These are phyloP conservation scores for Heliocidaris erythrogramma DNA, from an alignment of 35 echinoderm and acorn worm species.

Conservation along the genomic window DNA sequence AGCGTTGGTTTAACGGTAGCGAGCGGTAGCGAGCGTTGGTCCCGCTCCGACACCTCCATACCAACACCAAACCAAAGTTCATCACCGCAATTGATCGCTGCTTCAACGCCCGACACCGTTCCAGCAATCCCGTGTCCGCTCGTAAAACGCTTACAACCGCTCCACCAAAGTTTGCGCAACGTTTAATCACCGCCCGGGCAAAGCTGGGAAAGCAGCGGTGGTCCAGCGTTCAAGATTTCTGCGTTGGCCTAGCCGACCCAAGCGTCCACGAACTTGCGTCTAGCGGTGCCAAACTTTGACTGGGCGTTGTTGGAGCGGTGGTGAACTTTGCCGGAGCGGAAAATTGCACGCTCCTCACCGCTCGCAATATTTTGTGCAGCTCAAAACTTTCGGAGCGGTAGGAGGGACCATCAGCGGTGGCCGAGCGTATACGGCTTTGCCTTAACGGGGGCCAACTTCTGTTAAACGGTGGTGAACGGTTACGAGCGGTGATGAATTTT, in stretches of 20 bases:
- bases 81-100: conserved; percentile 39
- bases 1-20: conserved; percentile 41
- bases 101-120: conserved; percentile 37
- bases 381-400: conserved; percentile 42
- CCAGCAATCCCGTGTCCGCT: conserved; percentile 38
- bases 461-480: conserved; percentile 41
- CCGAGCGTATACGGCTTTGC: conserved; percentile 27
- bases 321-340: conserved; percentile 25
- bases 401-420: conserved; percentile 40
- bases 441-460: not conserved
- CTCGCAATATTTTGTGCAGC: conserved; percentile 33
- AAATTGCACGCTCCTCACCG: conserved; percentile 41
- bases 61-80: conserved; percentile 18
- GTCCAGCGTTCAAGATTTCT: conserved; percentile 37
- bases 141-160: conserved; percentile 21
- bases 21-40: conserved; percentile 22
- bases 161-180: conserved; percentile 40
- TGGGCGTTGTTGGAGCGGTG: conserved; percentile 35
- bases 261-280: conserved; percentile 38
- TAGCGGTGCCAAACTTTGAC: conserved; percentile 42
- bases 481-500: too few relatives aligned
- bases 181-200: conserved; percentile 30
- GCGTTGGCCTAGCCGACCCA: conserved; percentile 1
- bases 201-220: conserved; percentile 37
- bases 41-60: conserved; percentile 25